Evolutionary conservation across 2,797 vertebrate genomes (phyloP), one percentile per base, ranked within the genome.

Genomic region (Kryptopterus vitreolus): DNA sequence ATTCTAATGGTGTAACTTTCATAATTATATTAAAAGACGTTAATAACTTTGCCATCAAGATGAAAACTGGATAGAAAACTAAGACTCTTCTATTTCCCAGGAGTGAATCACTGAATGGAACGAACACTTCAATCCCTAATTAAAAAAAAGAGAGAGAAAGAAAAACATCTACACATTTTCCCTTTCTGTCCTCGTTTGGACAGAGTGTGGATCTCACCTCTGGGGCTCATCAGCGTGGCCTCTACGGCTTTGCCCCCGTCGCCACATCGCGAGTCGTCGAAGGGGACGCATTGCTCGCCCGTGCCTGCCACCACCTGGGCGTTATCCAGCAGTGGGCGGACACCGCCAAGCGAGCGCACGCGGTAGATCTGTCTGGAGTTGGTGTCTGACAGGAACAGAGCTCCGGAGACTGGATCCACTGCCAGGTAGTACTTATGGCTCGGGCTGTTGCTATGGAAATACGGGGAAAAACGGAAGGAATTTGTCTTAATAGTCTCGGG

Each of bases 341-440:
- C 86, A 57, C 95, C 94, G 0, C 86, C 90, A 57, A 95, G 92
- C 48, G 94, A 92, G 88, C 92, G 94, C 85, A 95, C 91, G 4
- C 88, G 92, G 90, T 92, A 95, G 83, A 96, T 96, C 65, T 95
- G 91, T 38, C 95, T 93, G 12, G 95, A 95, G 87, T 96, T 96
- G 90, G 95, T 95, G 89, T 96, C 95, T 0, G 95, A 96, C 73
- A 96, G 88, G 11, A 92, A 95, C 63, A 96, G 91, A 0, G 92
- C 93, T 82, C 94, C 94, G 2, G 94, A 94, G 89, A 96, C 93
- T 3, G 95, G 95, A 89, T 96, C 94, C 84, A 96, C 93, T 0
- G 95, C 95, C 92, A 96, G 85, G 88, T 95, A 96, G 90, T 96
- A 96, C 88, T 96, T 96, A 90, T 96, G 95, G 26, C 94, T 94